Evolutionary conservation across 1,140 invertebrate genomes (phyloP).

Genomic region (Diorhabda sublineata): DNA sequence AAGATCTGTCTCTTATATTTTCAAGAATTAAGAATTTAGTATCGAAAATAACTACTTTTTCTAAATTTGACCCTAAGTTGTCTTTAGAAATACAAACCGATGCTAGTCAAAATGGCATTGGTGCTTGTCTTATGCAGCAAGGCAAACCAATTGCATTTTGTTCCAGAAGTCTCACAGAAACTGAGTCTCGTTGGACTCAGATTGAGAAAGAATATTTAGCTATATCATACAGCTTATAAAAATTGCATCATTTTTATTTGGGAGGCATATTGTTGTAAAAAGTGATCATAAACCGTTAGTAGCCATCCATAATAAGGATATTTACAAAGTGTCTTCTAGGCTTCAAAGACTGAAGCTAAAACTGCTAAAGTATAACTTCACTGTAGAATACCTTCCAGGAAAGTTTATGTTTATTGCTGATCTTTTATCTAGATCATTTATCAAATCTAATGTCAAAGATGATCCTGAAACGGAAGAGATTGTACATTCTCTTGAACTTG

Average conservation of each 20-base stretch:
- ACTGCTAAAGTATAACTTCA: slow-evolving; percentile 17
- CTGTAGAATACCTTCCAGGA: slow-evolving; percentile 5
- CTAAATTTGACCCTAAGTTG: slow-evolving; percentile 15
- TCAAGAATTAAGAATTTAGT: slow-evolving; percentile 12
- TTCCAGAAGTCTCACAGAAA: neutral
- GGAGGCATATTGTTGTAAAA: slow-evolving; percentile 11
- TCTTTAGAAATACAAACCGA: slow-evolving; percentile 20
- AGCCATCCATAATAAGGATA: slow-evolving; percentile 13
- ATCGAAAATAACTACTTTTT: slow-evolving; percentile 10
- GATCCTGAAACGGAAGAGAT: slow-evolving; percentile 14
- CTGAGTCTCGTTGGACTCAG: slow-evolving; percentile 3
- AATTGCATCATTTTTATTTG: slow-evolving; percentile 5
- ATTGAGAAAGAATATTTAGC: slow-evolving; percentile 13
- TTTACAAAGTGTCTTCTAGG: slow-evolving; percentile 9
- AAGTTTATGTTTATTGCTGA: slow-evolving; percentile 8
- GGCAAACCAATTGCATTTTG: neutral
- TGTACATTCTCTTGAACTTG: slow-evolving; percentile 11
- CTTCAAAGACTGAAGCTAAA: slow-evolving; percentile 18
- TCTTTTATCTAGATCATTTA: slow-evolving; percentile 10
- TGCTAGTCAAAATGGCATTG: slow-evolving; percentile 24
- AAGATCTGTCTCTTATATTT: neutral
- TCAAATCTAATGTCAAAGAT: slow-evolving; percentile 1
- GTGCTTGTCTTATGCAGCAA: slow-evolving; percentile 22
- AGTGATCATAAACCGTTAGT: slow-evolving; percentile 18
- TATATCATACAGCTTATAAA: neutral